phyloP scores from a whole-genome alignment of 2,113 vertebrate species.

The Prolemur simus region DNA sequence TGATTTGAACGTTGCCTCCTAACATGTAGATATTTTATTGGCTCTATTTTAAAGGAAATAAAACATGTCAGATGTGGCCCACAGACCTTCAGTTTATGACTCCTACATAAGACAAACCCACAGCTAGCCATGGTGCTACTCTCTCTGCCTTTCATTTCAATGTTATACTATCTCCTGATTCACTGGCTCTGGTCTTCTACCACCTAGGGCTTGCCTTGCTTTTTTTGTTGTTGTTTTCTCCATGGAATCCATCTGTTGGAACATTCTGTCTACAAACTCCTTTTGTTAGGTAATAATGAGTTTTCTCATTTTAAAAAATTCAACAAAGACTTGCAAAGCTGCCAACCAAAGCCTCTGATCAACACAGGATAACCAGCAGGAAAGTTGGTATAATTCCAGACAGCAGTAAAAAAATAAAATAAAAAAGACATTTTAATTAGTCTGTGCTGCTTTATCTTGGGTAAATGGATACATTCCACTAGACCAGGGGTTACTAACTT shows the following conservation, averaged over 20 bases:
- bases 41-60: neutral
- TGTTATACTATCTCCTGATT: neutral
- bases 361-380: neutral
- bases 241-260: neutral
- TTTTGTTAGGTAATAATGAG: slow-evolving; percentile 61
- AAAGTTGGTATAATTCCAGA: neutral
- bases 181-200: neutral
- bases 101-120: neutral
- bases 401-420: neutral
- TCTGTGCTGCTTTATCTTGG: neutral
- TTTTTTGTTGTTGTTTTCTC: slow-evolving; percentile 25
- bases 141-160: neutral
- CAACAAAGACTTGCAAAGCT: slow-evolving; percentile 38
- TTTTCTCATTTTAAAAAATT: slow-evolving; percentile 60
- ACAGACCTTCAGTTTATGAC: neutral
- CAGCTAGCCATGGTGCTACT: neutral
- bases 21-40: neutral
- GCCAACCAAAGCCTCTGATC: slow-evolving; percentile 36
- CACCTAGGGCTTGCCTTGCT: neutral
- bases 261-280: slow-evolving; percentile 41
- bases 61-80: neutral
- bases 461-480: neutral
- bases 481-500: neutral
- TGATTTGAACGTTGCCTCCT: neutral
- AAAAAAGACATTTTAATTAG: slow-evolving; percentile 28